phyloP scores from a whole-genome alignment of 1,140 invertebrate species.

The Rhyzopertha dominica region DNA sequence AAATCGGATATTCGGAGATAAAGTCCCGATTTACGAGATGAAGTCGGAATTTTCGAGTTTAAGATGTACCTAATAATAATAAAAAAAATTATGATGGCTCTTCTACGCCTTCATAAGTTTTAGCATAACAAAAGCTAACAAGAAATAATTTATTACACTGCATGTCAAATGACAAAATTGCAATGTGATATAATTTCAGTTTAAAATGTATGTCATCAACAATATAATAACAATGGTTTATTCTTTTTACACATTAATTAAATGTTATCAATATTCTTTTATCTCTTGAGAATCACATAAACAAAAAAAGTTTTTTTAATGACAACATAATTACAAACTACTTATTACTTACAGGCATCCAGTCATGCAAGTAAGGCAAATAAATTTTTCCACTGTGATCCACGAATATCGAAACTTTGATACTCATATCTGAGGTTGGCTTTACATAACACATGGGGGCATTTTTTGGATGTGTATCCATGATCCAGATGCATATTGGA shows the following conservation, averaged over 20 bases:
- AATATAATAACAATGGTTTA: slow-evolving; percentile 1
- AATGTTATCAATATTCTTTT: background rate
- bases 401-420: slow-evolving; percentile 90
- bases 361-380: slow-evolving; percentile 94
- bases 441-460: slow-evolving; percentile 97
- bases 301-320: background rate
- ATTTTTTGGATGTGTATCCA: slow-evolving; percentile 95
- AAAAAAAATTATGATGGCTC: too few relatives aligned
- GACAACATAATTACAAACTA: slow-evolving; percentile 3
- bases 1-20: too few relatives aligned
- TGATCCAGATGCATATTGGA: slow-evolving; percentile 92
- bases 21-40: too few relatives aligned
- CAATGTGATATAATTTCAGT: too few relatives aligned
- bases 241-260: background rate
- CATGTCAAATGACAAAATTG: too few relatives aligned
- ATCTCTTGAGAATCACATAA: background rate
- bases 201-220: too few relatives aligned
- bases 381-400: slow-evolving; percentile 96
- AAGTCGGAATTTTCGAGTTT: too few relatives aligned
- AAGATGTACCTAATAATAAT: too few relatives aligned
- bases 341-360: slow-evolving; percentile 68
- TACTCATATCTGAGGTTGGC: slow-evolving; percentile 92
- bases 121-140: too few relatives aligned
- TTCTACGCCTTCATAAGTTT: too few relatives aligned
- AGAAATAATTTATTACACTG: too few relatives aligned